A percentile compares a stretch with the other conserved stretches of the same genome.
Conservation (phyloP, 2,797 vertebrate species). For the Lepidocolaptes lacrymiger region DNA sequence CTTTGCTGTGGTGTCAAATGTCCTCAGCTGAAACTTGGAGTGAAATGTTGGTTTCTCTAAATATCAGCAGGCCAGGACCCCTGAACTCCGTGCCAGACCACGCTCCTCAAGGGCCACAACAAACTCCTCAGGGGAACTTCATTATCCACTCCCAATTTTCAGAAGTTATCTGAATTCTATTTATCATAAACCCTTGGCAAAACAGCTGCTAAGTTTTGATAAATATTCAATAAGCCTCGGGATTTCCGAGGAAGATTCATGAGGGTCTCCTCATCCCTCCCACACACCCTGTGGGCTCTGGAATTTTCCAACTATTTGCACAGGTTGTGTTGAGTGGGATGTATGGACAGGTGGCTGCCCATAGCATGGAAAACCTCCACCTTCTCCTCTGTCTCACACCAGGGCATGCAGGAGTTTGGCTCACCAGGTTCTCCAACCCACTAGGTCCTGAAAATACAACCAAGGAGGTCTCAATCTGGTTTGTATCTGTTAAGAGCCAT, state of each 20-base stretch:
- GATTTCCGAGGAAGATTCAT: conserved; percentile 45
- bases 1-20: neutral
- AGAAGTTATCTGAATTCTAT: neutral
- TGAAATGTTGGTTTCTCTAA: neutral
- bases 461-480: neutral
- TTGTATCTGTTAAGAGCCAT: neutral
- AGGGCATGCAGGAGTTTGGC: neutral
- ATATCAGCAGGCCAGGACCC: neutral
- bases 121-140: neutral
- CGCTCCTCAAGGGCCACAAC: neutral
- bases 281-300: neutral
- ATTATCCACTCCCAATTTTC: neutral
- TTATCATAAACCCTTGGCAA: neutral
- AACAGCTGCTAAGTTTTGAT: conserved; percentile 7
- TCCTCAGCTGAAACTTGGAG: neutral
- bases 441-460: neutral
- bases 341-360: neutral
- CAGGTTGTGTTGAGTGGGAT: neutral
- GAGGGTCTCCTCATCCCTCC: conserved; percentile 9
- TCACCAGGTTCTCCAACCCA: neutral
- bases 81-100: neutral
- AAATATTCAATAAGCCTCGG: neutral
- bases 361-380: neutral
- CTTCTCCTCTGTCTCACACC: neutral
- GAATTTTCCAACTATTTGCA: conserved; percentile 45